Evolutionary conservation across 1,140 invertebrate genomes (phyloP), one percentile per base, ranked within the genome.

Genomic region (Drosophila sproati): DNA sequence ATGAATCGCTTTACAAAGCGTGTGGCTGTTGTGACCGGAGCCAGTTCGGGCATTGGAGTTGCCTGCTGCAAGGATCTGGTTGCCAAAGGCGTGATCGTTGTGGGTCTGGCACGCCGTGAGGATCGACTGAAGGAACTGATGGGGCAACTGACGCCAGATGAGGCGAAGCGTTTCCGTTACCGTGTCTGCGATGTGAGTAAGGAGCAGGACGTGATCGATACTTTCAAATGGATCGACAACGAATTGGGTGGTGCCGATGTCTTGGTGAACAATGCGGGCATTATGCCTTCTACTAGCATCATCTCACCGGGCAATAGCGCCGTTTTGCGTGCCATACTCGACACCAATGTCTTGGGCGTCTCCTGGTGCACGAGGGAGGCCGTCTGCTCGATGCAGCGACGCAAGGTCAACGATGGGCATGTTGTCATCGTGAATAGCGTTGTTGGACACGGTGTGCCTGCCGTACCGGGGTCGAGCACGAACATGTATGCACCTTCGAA

Each of bases 181-280:
- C 74, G 94, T 5, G 82, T 93, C 70, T 94, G 94, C 57, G 96
- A 97, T 87, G 81, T 97, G 0, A 93, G 93, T 1, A 94, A 95
- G 10, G 94, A 95, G 80, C 93, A 94, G 7, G 94, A 96, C 1
- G 94, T 97, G 37, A 78, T 94, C 7, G 91, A 92, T 4, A 94
- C 95, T 35, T 97, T 97, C 80, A 80, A 94, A 61, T 95, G 94
- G 94, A 93, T 95, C 31, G 94, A 95, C 29, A 87, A 94, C 4
- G 93, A 94, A 0, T 92, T 95, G 37, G 96, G 95, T 3, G 94
- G 95, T 1, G 92, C 96, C 3, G 95, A 96, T 82, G 93, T 97
- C 1, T 92, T 96, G 45, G 93, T 97, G 5, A 97, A 97, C 81
- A 96, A 96, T 87, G 96, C 96, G 1, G 96, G 95, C 2, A 85